Percentiles rank a stretch among this genome's conserved stretches.
These are phyloP conservation scores for Drosophila infuscata DNA, from an alignment of 2,888 invertebrate genomes.

Conservation along the genomic window DNA sequence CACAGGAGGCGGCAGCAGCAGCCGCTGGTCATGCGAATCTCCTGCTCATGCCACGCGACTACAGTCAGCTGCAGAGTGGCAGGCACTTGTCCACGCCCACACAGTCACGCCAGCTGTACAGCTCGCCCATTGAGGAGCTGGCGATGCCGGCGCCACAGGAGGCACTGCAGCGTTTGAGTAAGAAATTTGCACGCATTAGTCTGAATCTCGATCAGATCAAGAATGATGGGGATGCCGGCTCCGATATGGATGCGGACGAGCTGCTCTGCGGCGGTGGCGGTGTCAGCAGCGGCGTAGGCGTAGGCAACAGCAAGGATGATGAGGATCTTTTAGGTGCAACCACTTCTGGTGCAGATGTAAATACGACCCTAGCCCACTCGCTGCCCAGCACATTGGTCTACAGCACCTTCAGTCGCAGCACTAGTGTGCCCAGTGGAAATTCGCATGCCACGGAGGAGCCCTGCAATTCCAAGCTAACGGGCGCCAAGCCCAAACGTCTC, in stretches of 20 bases:
- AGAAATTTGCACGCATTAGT: conserved; percentile 82
- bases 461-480: conserved; percentile 66
- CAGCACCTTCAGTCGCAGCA: conserved; percentile 66
- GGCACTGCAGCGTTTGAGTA: conserved; percentile 71
- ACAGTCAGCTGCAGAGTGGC: conserved; percentile 71
- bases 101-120: conserved; percentile 77
- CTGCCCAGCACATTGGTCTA: conserved; percentile 74
- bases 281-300: not conserved
- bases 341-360: conserved; percentile 31
- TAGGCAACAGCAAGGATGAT: conserved; percentile 35
- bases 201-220: conserved; percentile 83
- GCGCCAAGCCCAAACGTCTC: conserved; percentile 84
- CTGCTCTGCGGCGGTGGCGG: conserved; percentile 30
- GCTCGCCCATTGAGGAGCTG: conserved; percentile 81
- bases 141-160: conserved; percentile 65
- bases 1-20: conserved; percentile 31
- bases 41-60: conserved; percentile 76
- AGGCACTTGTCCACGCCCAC: conserved; percentile 55
- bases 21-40: conserved; percentile 57
- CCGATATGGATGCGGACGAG: conserved; percentile 58
- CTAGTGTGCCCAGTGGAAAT: conserved; percentile 58
- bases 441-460: conserved; percentile 41
- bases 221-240: conserved; percentile 48
- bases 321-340: conserved; percentile 30
- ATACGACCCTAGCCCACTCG: conserved; percentile 65